Evolutionary conservation across 2,113 vertebrate species (phyloP).

Genomic region (Okapia johnstoni): DNA sequence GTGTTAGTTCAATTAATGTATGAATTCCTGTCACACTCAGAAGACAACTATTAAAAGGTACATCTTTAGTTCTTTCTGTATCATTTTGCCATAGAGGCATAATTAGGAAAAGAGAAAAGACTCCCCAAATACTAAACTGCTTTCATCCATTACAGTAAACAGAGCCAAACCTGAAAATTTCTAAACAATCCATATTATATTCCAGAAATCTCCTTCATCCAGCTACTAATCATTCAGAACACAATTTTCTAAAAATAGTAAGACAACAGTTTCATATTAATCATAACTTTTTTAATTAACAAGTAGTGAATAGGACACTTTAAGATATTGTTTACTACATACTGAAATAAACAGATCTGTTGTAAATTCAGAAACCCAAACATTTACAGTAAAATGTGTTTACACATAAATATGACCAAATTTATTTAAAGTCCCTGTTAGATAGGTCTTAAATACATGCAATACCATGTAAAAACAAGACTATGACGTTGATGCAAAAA

Average conservation of each 20-base stretch:
- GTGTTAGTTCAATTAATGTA: slow-evolving; percentile 69
- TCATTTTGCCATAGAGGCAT: slow-evolving; percentile 43
- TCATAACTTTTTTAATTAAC: slow-evolving; percentile 76
- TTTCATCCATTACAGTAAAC: slow-evolving; percentile 43
- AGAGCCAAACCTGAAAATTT: slow-evolving; percentile 51
- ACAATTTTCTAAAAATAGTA: slow-evolving; percentile 73
- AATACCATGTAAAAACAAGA: slow-evolving; percentile 64
- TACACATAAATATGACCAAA: slow-evolving; percentile 72
- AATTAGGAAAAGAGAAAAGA: neutral
- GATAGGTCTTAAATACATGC: slow-evolving; percentile 32
- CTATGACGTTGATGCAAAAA: slow-evolving; percentile 61
- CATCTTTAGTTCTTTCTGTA: slow-evolving; percentile 39
- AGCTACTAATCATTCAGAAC: slow-evolving; percentile 56
- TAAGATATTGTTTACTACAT: slow-evolving; percentile 71
- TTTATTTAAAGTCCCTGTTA: slow-evolving; percentile 61
- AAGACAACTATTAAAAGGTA: slow-evolving; percentile 43
- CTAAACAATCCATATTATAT: slow-evolving; percentile 41
- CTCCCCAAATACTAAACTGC: slow-evolving; percentile 33
- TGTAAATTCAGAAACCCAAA: slow-evolving; percentile 71
- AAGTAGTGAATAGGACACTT: slow-evolving; percentile 70
- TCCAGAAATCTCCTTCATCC: slow-evolving; percentile 50
- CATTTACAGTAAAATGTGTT: slow-evolving; percentile 73
- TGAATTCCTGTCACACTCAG: slow-evolving; percentile 56
- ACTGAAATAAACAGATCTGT: slow-evolving; percentile 72
- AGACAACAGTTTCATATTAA: slow-evolving; percentile 76